Conservation (phyloP, 1,140 invertebrate genomes). For the Ostrea edulis region DNA sequence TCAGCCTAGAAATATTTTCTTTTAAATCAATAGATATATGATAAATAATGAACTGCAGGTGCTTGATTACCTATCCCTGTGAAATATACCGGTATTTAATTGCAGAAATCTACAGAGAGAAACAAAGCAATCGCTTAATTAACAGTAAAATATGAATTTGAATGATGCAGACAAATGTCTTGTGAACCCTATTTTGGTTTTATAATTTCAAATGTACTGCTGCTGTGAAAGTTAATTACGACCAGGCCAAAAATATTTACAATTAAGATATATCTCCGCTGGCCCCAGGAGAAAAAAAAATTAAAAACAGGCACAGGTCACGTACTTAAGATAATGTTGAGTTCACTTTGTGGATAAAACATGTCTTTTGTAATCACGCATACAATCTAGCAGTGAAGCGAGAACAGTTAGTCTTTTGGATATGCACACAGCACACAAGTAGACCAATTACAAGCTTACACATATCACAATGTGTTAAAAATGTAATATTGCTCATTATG, state of each 20-base stretch:
- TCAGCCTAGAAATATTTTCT: not conserved
- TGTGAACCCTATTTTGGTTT: not conserved
- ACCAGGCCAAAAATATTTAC: not conserved
- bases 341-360: too few species aligned
- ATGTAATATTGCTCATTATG: too few species aligned
- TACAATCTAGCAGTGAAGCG: too few species aligned
- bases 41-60: not conserved
- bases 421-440: too few species aligned
- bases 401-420: too few species aligned
- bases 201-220: not conserved
- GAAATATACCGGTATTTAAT: not conserved
- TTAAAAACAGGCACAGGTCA: not conserved
- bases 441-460: too few species aligned
- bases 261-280: not conserved
- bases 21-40: not conserved
- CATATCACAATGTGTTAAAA: too few species aligned
- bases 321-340: not conserved
- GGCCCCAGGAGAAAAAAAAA: not conserved
- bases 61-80: not conserved
- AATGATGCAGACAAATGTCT: not conserved
- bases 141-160: not conserved
- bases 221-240: not conserved
- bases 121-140: not conserved
- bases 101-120: not conserved
- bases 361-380: too few species aligned